Evolutionary conservation across 2,888 invertebrate species (phyloP), one percentile per base, ranked within the genome.

Genomic region (Euspilapteryx auroguttella): DNA sequence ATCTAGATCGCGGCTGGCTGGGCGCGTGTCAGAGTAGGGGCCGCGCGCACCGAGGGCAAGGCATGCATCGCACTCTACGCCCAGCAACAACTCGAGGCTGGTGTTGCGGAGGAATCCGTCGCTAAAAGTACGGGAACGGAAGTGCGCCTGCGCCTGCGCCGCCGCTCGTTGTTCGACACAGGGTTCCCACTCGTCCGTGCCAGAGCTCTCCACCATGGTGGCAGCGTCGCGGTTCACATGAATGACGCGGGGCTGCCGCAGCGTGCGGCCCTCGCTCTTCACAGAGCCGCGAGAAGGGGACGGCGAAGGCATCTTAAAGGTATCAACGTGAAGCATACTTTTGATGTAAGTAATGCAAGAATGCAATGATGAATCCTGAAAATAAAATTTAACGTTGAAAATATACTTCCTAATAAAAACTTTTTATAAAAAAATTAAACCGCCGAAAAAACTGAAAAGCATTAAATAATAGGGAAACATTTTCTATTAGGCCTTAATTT

Each of bases 51-150:
- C 71, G 24, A 76, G 47, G 6, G 75, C 73, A 25, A 71, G 57
- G 31, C 77, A 77, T 26, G 77, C 73, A 38, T 77, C 76, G 37
- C 77, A 77, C 37, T 76, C 75, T 12, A 75, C 71, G n/a, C 76
- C 76, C 3, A 77, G 61, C 3, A 77, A 49, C 2, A 77, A 56
- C 37, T 77, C 77, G 14, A 77, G 64, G 40, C 77, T 77, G 21
- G 71, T 68, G 41, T 76, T 76, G 34, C 71, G 53, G 34, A 77
- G 62, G 41, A 76, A 77, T 27, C 77, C 76, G 32, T 77, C 77
- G 38, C 76, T 76, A 40, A 77, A 73, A 3, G 77, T 77, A 12
- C 77, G 56, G 6, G 76, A 75, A 28, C 77, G 62, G 37, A 73
- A 73, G 36, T 69, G 63, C 22, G 68, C 44, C 3, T 56, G 49